A percentile compares a stretch with the other conserved stretches of the same genome.
These are phyloP conservation scores for human (Homo sapiens) DNA, from an alignment of 2,113 vertebrate species.

Conservation along the genomic window DNA sequence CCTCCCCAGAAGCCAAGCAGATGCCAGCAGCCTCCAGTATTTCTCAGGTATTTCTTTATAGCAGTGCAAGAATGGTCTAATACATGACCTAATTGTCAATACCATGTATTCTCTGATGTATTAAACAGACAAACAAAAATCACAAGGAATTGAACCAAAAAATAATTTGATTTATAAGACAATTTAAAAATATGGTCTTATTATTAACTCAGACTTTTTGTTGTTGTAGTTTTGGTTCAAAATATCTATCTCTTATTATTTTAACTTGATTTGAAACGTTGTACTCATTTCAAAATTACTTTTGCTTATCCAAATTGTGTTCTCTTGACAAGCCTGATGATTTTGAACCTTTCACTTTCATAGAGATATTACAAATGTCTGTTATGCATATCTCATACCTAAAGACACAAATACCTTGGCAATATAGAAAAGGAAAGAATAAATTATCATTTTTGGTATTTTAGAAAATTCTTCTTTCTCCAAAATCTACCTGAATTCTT, in stretches of 20 bases:
- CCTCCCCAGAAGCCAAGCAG: no score
- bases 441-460: background rate
- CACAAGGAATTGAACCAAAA: background rate
- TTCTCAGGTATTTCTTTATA: no score
- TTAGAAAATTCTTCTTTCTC: background rate
- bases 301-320: background rate
- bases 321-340: background rate
- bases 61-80: no score
- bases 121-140: background rate
- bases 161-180: background rate
- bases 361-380: background rate
- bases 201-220: background rate
- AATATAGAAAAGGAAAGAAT: background rate
- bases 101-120: background rate
- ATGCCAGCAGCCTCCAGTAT: no score
- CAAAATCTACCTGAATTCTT: background rate
- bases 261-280: background rate
- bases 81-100: background rate
- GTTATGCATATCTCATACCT: background rate
- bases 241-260: background rate
- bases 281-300: conserved; percentile 14
- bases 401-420: background rate
- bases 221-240: background rate
- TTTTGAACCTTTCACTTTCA: background rate
- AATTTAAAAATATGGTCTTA: background rate